These are phyloP conservation scores for Leucania comma DNA, from an alignment of 2,888 invertebrate genomes.

Conservation along the genomic window DNA sequence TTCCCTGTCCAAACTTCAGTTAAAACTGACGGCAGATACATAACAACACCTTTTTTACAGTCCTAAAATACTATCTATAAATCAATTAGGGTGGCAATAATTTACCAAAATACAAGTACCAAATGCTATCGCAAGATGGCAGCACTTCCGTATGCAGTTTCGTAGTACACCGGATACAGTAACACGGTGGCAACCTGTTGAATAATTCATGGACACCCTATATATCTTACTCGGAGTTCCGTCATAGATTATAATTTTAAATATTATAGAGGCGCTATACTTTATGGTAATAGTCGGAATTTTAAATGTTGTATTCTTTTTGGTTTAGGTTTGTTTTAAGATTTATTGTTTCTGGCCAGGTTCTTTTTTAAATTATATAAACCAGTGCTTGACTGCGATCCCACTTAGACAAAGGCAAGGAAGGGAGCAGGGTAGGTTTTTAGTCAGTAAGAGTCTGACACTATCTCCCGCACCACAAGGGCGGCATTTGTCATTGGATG, in stretches of 20 bases:
- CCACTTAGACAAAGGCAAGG: too few relatives aligned
- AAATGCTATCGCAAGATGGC: slow-evolving; percentile 65
- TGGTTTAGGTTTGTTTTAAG: background rate
- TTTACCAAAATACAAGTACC: slow-evolving; percentile 59
- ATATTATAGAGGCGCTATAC: slow-evolving; percentile 47
- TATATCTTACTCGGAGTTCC: slow-evolving; percentile 59
- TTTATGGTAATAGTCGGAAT: slow-evolving; percentile 38
- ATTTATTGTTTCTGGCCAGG: background rate
- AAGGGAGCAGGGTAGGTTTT: too few relatives aligned
- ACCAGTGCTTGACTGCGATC: too few relatives aligned
- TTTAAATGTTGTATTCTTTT: slow-evolving; percentile 17
- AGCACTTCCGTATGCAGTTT: slow-evolving; percentile 60
- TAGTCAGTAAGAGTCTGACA: too few relatives aligned
- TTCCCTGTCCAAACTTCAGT: slow-evolving; percentile 4
- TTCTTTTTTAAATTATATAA: background rate
- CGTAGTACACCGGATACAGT: slow-evolving; percentile 64
- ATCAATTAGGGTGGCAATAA: slow-evolving; percentile 58
- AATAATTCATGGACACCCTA: slow-evolving; percentile 68
- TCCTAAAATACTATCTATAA: slow-evolving; percentile 49
- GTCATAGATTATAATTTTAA: slow-evolving; percentile 65
- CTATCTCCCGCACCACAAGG: too few relatives aligned
- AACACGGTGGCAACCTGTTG: slow-evolving; percentile 66
- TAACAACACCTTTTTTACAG: slow-evolving; percentile 36
- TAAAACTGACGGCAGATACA: slow-evolving; percentile 17
- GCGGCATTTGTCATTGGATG: too few relatives aligned